phyloP scores from a whole-genome alignment of 1,140 invertebrate genomes.

The Streblospio benedicti region DNA sequence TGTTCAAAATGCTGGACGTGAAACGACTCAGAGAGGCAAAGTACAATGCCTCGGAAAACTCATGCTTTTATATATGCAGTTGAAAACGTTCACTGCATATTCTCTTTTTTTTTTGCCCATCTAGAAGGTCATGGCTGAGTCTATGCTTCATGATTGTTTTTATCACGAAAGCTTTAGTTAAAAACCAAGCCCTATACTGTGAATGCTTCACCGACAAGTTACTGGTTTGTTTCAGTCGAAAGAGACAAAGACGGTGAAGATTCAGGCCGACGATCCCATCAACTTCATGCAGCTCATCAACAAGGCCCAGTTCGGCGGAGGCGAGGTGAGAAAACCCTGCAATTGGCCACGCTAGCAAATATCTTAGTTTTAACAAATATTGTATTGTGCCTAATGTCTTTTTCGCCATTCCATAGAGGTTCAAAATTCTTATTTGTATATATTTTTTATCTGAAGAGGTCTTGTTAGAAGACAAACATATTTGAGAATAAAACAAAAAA shows the following conservation, averaged over 20 bases:
- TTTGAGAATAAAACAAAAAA: too few relatives aligned
- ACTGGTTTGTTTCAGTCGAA: constrained; percentile 16
- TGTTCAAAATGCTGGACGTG: too few relatives aligned
- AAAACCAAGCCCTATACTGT: too few relatives aligned
- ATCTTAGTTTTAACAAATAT: constrained; percentile 6
- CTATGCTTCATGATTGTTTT: too few relatives aligned
- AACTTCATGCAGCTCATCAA: constrained; percentile 73
- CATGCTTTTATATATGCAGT: too few relatives aligned
- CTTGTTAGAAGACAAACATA: neutral
- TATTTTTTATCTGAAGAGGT: neutral
- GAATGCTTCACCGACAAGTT: too few relatives aligned
- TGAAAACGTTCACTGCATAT: too few relatives aligned
- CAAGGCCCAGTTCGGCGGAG: constrained; percentile 55
- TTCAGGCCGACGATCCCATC: constrained; percentile 81
- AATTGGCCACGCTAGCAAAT: constrained; percentile 53
- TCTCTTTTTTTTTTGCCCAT: too few relatives aligned
- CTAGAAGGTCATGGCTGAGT: too few relatives aligned
- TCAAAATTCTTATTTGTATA: neutral
- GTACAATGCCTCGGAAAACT: too few relatives aligned
- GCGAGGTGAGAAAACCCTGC: constrained; percentile 59
- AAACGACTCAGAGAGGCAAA: too few relatives aligned
- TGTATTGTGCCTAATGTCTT: neutral
- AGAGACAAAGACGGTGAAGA: constrained; percentile 58
- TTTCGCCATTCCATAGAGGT: neutral
- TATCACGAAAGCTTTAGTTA: too few relatives aligned